Evolutionary conservation across 37 sponge, comb jelly and placozoan species (phyloP).

Genomic region (Cliona cf. orientalis): DNA sequence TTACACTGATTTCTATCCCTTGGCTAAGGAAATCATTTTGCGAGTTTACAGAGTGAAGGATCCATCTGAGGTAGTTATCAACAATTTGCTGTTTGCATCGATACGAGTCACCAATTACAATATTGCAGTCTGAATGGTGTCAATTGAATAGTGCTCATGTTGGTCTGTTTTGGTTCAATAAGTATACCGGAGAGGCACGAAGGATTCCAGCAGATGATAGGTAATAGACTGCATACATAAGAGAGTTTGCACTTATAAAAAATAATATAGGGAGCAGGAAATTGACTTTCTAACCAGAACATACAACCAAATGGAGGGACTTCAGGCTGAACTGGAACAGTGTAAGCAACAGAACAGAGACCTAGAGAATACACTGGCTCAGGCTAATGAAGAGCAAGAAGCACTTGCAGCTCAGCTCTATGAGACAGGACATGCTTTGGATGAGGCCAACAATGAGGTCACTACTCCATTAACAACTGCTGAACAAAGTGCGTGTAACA

Average conservation of each 20-base stretch:
- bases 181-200: slow-evolving; percentile 78
- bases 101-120: too few relatives aligned
- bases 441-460: slow-evolving; percentile 77
- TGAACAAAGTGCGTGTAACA: slow-evolving; percentile 17
- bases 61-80: slow-evolving; percentile 62
- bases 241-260: not conserved
- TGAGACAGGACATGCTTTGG: slow-evolving; percentile 79
- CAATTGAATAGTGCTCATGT: slow-evolving; percentile 67
- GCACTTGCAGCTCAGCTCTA: slow-evolving; percentile 69
- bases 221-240: not conserved
- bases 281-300: slow-evolving; percentile 67
- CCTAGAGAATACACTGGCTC: slow-evolving; percentile 68
- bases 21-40: slow-evolving; percentile 80
- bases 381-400: slow-evolving; percentile 79
- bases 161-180: slow-evolving; percentile 86
- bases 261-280: slow-evolving; percentile 61
- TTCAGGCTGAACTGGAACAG: slow-evolving; percentile 59
- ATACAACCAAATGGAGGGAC: slow-evolving; percentile 57
- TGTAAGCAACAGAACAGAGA: slow-evolving; percentile 58
- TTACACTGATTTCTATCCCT: slow-evolving; percentile 79
- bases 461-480: too few relatives aligned
- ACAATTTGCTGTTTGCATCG: not conserved
- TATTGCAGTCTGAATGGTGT: slow-evolving; percentile 86
- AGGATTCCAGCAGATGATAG: slow-evolving; percentile 35
- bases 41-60: slow-evolving; percentile 76